Evolutionary conservation across 2,888 invertebrate species (phyloP).

Genomic region (Salticus scenicus): DNA sequence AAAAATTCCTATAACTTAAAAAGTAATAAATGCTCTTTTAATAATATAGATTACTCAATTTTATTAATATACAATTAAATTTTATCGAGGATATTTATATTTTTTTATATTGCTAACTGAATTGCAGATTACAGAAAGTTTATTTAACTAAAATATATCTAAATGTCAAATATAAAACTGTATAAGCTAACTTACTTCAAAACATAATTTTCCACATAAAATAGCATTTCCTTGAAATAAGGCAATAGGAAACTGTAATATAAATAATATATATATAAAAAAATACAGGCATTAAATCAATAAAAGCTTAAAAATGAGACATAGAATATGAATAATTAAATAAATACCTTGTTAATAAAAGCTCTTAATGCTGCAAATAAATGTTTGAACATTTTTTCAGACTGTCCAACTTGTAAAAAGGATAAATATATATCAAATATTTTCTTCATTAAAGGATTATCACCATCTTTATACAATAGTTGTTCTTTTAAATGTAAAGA

Average conservation of each 20-base stretch:
- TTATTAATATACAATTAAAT: too few species aligned
- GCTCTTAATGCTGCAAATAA: constrained; percentile 93
- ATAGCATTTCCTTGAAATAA: constrained; percentile 88
- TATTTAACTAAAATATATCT: too few species aligned
- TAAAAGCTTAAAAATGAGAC: not conserved
- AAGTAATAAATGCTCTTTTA: too few species aligned
- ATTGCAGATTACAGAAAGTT: too few species aligned
- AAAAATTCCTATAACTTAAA: too few species aligned
- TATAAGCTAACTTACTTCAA: constrained; percentile 79
- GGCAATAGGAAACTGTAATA: constrained; percentile 82
- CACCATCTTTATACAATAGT: constrained; percentile 80
- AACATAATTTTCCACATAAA: constrained; percentile 87
- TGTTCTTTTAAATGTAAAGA: constrained; percentile 83
- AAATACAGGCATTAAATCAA: not conserved
- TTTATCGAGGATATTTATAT: too few species aligned
- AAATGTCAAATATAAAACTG: too few species aligned
- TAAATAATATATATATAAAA: not conserved
- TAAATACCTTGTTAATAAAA: constrained; percentile 85
- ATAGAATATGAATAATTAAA: not conserved
- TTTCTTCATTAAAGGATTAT: constrained; percentile 86
- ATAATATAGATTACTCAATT: too few species aligned
- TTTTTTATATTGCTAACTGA: too few species aligned
- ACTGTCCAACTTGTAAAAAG: constrained; percentile 85
- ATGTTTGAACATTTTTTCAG: constrained; percentile 91
- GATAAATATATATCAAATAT: constrained; percentile 79